phyloP scores from a whole-genome alignment of 2,888 invertebrate species.

The Eupithecia subfuscata region DNA sequence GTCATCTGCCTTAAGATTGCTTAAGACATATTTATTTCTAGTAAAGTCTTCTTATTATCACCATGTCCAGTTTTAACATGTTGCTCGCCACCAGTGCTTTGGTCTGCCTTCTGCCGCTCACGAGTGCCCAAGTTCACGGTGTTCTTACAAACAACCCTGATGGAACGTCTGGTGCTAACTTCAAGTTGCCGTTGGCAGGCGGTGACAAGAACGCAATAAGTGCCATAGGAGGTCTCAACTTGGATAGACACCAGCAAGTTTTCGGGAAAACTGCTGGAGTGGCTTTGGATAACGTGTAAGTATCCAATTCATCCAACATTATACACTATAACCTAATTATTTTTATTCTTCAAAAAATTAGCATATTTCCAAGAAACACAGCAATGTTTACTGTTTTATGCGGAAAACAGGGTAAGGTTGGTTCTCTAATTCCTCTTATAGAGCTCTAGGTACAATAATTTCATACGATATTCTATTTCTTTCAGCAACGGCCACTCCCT shows the following conservation, averaged over 20 bases:
- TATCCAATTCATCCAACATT: slow-evolving; percentile 18
- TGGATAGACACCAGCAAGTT: slow-evolving; percentile 42
- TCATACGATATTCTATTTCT: background rate
- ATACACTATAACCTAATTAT: background rate
- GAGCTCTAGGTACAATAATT: background rate
- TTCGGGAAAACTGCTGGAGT: slow-evolving; percentile 55
- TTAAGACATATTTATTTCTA: background rate
- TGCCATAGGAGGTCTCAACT: slow-evolving; percentile 49
- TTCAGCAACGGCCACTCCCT: slow-evolving; percentile 60
- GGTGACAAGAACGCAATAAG: slow-evolving; percentile 54
- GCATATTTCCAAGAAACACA: background rate
- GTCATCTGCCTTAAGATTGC: background rate
- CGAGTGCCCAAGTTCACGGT: slow-evolving; percentile 8
- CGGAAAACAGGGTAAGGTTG: background rate
- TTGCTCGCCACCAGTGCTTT: slow-evolving; percentile 14
- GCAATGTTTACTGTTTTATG: background rate
- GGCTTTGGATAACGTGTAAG: slow-evolving; percentile 61
- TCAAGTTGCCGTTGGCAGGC: slow-evolving; percentile 52
- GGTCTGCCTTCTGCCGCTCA: background rate
- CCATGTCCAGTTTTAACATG: slow-evolving; percentile 25
- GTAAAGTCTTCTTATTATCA: background rate
- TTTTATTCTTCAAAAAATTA: background rate
- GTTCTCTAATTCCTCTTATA: background rate
- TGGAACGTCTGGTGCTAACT: slow-evolving; percentile 43
- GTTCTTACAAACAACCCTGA: slow-evolving; percentile 36